Percentiles rank a stretch among this genome's conserved stretches.
Conservation (phyloP, 2,888 invertebrate genomes). For the Ethmia dodecea region DNA sequence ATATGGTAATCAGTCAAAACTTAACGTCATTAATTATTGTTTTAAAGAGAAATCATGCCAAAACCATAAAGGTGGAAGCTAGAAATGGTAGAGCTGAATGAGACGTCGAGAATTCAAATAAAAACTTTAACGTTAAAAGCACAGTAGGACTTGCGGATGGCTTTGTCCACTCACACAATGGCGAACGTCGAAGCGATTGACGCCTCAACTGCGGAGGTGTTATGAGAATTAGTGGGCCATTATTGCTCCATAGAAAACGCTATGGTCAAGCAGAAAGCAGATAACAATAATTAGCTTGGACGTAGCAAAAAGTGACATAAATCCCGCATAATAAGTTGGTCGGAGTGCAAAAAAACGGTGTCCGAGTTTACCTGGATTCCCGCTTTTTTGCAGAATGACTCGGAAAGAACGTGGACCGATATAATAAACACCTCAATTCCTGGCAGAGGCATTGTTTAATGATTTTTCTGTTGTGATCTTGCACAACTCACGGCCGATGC, state of each 20-base stretch:
- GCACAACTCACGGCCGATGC: slow-evolving; percentile 65
- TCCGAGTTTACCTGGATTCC: slow-evolving; percentile 62
- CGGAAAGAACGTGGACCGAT: slow-evolving; percentile 54
- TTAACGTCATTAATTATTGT: slow-evolving; percentile 28
- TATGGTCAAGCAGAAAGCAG: slow-evolving; percentile 69
- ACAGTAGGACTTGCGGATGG: slow-evolving; percentile 68
- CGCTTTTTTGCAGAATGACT: slow-evolving; percentile 63
- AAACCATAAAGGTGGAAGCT: slow-evolving; percentile 36
- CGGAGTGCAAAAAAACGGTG: slow-evolving; percentile 56
- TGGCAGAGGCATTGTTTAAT: slow-evolving; percentile 74
- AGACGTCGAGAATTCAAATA: slow-evolving; percentile 60
- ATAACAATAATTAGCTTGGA: slow-evolving; percentile 76
- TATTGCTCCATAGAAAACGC: slow-evolving; percentile 64
- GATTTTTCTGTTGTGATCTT: slow-evolving; percentile 74
- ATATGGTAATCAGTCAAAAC: slow-evolving; percentile 35
- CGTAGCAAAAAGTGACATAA: slow-evolving; percentile 75
- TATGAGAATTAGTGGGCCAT: slow-evolving; percentile 74
- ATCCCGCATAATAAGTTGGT: slow-evolving; percentile 74
- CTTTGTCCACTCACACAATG: slow-evolving; percentile 63
- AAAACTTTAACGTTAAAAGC: slow-evolving; percentile 61
- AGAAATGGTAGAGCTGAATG: slow-evolving; percentile 49
- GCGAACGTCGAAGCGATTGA: slow-evolving; percentile 51
- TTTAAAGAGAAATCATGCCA: slow-evolving; percentile 26
- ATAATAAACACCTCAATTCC: slow-evolving; percentile 77
- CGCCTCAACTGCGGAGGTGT: slow-evolving; percentile 68